Evolutionary conservation across 35 echinoderm and acorn worm species (phyloP).

Genomic region (Strongylocentrotus purpuratus): DNA sequence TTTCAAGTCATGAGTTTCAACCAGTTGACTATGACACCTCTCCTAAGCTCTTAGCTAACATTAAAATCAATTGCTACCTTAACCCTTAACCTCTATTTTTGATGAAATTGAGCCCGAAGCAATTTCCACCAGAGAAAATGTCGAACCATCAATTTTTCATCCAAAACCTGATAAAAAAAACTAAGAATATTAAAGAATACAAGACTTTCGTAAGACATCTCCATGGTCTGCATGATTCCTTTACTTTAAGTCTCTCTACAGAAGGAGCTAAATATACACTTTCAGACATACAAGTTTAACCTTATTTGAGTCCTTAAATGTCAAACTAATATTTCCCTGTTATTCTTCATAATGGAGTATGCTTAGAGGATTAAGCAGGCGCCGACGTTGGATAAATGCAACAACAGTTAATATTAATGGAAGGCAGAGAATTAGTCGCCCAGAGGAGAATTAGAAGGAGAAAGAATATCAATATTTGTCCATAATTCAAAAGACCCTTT

Average conservation of each 20-base stretch:
- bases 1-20: too few relatives aligned
- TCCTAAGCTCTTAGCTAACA: too few relatives aligned
- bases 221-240: too few relatives aligned
- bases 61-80: too few relatives aligned
- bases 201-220: too few relatives aligned
- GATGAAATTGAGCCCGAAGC: too few relatives aligned
- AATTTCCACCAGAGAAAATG: too few relatives aligned
- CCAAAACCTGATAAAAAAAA: too few relatives aligned
- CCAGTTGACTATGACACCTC: too few relatives aligned
- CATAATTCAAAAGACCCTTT: background rate
- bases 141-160: too few relatives aligned
- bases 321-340: background rate
- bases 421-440: background rate
- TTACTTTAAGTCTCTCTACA: background rate
- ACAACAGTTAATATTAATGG: background rate
- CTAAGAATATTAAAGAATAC: too few relatives aligned
- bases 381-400: background rate
- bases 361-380: background rate
- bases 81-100: too few relatives aligned
- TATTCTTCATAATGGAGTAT: background rate
- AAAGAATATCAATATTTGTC: background rate
- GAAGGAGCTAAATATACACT: background rate
- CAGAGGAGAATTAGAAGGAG: background rate
- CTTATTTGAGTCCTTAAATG: background rate
- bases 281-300: background rate